phyloP scores from a whole-genome alignment of 2,797 vertebrate species.

The Paedocypris micromegethes region DNA sequence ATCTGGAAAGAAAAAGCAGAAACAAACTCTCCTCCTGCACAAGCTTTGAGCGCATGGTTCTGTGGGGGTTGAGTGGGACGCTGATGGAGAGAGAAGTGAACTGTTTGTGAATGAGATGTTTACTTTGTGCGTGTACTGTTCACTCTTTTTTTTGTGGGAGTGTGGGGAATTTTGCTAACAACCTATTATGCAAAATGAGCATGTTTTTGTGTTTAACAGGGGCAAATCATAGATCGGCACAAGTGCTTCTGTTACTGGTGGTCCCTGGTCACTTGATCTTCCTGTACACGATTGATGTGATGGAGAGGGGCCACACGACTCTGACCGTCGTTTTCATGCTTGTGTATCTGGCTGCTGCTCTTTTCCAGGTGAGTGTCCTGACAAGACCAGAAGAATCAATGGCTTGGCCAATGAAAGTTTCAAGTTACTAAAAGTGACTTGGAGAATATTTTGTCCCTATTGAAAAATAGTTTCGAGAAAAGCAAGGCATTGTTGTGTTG shows the following conservation, averaged over 20 bases:
- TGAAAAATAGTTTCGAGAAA: slow-evolving; percentile 1
- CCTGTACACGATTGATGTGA: slow-evolving; percentile 89
- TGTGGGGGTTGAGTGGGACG: neutral
- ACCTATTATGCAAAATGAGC: neutral
- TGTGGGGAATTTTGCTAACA: neutral
- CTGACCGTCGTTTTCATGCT: slow-evolving; percentile 83
- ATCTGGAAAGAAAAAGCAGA: slow-evolving; percentile 29
- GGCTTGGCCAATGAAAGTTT: slow-evolving; percentile 8
- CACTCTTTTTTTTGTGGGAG: too few species aligned
- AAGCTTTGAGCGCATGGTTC: slow-evolving; percentile 13
- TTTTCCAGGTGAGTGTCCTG: slow-evolving; percentile 81
- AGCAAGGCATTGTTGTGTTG: too few species aligned
- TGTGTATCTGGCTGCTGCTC: slow-evolving; percentile 84
- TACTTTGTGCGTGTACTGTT: neutral
- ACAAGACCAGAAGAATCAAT: too few species aligned
- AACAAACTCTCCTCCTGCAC: slow-evolving; percentile 31
- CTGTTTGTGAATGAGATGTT: slow-evolving; percentile 9
- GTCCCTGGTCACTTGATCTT: slow-evolving; percentile 90
- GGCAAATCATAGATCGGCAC: slow-evolving; percentile 91
- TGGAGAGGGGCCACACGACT: slow-evolving; percentile 93
- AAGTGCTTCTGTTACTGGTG: slow-evolving; percentile 85
- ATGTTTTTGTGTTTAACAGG: slow-evolving; percentile 58
- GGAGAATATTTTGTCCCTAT: too few species aligned
- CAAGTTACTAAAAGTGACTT: too few species aligned
- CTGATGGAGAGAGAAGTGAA: slow-evolving; percentile 5